Conservation (phyloP, 1,140 invertebrate genomes). For the Zeugodacus cucurbitae region DNA sequence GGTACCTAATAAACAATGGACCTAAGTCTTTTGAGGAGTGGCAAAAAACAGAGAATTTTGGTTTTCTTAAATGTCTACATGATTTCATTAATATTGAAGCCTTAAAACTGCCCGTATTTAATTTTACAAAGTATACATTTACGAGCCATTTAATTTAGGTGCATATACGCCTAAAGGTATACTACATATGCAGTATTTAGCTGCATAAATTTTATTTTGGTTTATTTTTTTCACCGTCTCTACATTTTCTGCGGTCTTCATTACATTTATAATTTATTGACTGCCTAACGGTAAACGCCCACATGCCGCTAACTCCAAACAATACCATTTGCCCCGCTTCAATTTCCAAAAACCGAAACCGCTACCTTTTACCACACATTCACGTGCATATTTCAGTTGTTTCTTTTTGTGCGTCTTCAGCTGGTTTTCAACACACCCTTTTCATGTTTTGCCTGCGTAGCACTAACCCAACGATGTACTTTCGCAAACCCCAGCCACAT, state of each 20-base stretch:
- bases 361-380: not conserved
- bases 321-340: not conserved
- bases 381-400: not conserved
- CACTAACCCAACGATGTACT: not conserved
- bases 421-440: slow-evolving; percentile 13
- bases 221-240: not conserved
- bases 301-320: not conserved
- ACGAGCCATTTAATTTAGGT: not conserved
- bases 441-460: slow-evolving; percentile 6
- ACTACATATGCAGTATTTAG: not conserved
- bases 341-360: not conserved
- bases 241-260: not conserved
- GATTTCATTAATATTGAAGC: too few relatives aligned
- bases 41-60: too few relatives aligned
- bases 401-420: not conserved
- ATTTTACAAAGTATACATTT: too few relatives aligned
- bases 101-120: too few relatives aligned
- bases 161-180: not conserved
- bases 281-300: slow-evolving; percentile 33
- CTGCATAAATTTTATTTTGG: not conserved
- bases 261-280: slow-evolving; percentile 30
- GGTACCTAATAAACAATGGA: too few relatives aligned
- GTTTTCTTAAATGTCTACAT: too few relatives aligned
- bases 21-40: too few relatives aligned
- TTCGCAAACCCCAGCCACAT: too few relatives aligned